Base-by-base conservation (phyloP, 2,888 invertebrate species). In the Hyppa rectilinea region DNA sequence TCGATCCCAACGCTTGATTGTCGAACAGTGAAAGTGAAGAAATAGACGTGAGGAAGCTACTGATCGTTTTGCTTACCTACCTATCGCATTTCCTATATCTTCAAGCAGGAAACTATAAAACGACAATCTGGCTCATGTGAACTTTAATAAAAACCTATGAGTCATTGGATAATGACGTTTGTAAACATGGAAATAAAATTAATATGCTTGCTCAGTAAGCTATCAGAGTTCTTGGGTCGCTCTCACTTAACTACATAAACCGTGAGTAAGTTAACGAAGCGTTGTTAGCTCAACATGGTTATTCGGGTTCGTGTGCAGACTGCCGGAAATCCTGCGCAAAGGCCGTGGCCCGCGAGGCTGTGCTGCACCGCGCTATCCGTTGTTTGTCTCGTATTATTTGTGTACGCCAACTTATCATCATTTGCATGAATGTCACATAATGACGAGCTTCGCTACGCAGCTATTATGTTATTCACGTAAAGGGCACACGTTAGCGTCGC, bases 311-410 rank as follows among this genome's bases (percentile, higher is more conserved):
- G 90, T 90, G 92, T 88, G 90, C 90, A 89, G 85, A 89, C 85
- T 94, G 92, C 93, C 95, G 95, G 95, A 95, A 94, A 95, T 95
- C 94, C 94, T 94, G 94, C 89, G 89, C 86, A 89, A 91, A 94
- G 94, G 94, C 92, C 94, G 89, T 84, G 78, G 86, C 82, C 72
- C 78, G 82, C 91, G 90, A 91, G 91, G 91, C 91, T 92, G 89
- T 83, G 85, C 82, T 69, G 86, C 84, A 81, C 72, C 53, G 84
- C 84, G 84, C 82, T 82, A 73, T 80, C 85, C 80, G 83, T 78
- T 83, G 84, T 82, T 79, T 81, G 86, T 83, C 81, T 85, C 73
- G 61, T 81, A 76, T 81, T 87, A 84, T 87, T 87, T 85, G 77
- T 84, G 76, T 77, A 85, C 78, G 71, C 84, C 40, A 82, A 81